phyloP scores from a whole-genome alignment of 2,113 vertebrate species.

The Oncorhynchus mykiss region DNA sequence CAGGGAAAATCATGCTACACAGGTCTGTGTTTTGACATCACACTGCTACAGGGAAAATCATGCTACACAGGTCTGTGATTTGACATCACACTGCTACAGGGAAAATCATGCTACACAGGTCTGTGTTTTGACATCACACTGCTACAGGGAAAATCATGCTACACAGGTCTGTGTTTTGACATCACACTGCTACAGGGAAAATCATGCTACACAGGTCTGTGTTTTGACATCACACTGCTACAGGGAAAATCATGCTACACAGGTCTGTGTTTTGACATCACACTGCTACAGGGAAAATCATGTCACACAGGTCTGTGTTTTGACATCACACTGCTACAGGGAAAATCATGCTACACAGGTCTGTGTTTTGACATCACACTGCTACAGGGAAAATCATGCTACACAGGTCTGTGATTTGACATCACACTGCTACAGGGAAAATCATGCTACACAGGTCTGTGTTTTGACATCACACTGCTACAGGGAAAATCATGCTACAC shows the following conservation, averaged over 20 bases:
- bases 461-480: too few species aligned
- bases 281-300: slow-evolving; percentile 15
- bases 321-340: too few species aligned
- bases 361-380: slow-evolving; percentile 39
- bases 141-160: slow-evolving; percentile 9
- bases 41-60: slow-evolving; percentile 21
- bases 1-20: slow-evolving; percentile 17
- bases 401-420: slow-evolving; percentile 38
- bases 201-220: slow-evolving; percentile 25
- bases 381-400: slow-evolving; percentile 17
- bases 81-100: slow-evolving; percentile 22
- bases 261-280: slow-evolving; percentile 43
- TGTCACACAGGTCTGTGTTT: slow-evolving; percentile 35
- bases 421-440: too few species aligned
- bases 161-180: slow-evolving; percentile 36
- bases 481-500: slow-evolving; percentile 2
- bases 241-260: slow-evolving; percentile 7
- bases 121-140: slow-evolving; percentile 43
- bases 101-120: slow-evolving; percentile 27
- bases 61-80: slow-evolving; percentile 30
- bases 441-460: too few species aligned
- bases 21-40: slow-evolving; percentile 41
- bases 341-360: slow-evolving; percentile 20
- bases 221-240: too few species aligned
- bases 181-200: slow-evolving; percentile 30